phyloP scores from a whole-genome alignment of 2,797 vertebrate genomes.

The Lutjanus argentimaculatus region DNA sequence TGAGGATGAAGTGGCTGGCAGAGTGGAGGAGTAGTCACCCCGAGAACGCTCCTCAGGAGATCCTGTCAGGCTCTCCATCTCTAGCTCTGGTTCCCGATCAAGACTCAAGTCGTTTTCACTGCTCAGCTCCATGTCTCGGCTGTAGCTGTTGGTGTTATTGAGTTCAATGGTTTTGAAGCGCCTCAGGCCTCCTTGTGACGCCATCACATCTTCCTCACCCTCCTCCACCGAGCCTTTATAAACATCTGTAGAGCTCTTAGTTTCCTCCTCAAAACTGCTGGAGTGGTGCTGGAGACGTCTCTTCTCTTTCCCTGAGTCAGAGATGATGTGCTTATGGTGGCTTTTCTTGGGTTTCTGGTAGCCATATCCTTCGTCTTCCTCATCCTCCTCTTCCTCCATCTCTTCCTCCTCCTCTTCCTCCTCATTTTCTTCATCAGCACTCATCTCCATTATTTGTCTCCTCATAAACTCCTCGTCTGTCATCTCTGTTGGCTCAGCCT shows the following conservation, averaged over 20 bases:
- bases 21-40: constrained; percentile 96
- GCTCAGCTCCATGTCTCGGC: constrained; percentile 91
- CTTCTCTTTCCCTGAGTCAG: constrained; percentile 92
- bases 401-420: constrained; percentile 81
- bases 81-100: constrained; percentile 96
- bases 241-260: constrained; percentile 87
- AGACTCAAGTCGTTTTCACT: constrained; percentile 91
- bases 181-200: constrained; percentile 93
- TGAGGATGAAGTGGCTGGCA: constrained; percentile 96
- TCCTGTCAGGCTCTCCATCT: constrained; percentile 99
- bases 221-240: constrained; percentile 86
- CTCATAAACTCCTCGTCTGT: constrained; percentile 98
- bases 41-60: constrained; percentile 97
- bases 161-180: constrained; percentile 99
- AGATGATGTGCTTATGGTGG: constrained; percentile 87
- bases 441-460: constrained; percentile 98
- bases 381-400: constrained; percentile 84
- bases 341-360: constrained; percentile 88
- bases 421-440: constrained; percentile 94
- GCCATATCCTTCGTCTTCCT: constrained; percentile 89
- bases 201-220: constrained; percentile 90
- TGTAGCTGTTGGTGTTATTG: constrained; percentile 94
- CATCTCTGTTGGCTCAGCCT: constrained; percentile 86
- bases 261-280: constrained; percentile 91
- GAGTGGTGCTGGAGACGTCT: constrained; percentile 91